Evolutionary conservation across 2,888 invertebrate genomes (phyloP).

Genomic region (Conops quadrifasciatus): DNA sequence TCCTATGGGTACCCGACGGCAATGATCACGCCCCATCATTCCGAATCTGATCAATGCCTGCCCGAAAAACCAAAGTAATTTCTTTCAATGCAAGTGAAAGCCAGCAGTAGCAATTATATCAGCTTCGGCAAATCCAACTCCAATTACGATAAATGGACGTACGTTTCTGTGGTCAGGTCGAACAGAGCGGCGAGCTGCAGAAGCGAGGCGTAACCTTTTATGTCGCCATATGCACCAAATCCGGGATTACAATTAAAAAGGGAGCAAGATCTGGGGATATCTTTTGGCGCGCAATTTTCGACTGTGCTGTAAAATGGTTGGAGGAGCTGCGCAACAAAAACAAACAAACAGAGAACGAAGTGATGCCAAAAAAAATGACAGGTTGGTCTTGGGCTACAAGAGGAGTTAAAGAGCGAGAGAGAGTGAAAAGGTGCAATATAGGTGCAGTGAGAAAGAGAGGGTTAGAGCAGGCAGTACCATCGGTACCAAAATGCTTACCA

Average conservation of each 20-base stretch:
- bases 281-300: conserved; percentile 31
- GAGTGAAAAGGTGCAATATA: background rate
- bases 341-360: background rate
- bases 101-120: background rate
- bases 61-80: too few species aligned
- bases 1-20: too few species aligned
- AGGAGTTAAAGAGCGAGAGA: background rate
- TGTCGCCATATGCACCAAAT: conserved; percentile 25
- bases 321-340: background rate
- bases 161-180: conserved; percentile 19
- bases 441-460: background rate
- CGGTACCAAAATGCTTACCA: too few species aligned
- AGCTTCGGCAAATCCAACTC: conserved; percentile 22
- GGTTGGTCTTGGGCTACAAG: background rate
- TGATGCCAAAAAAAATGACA: background rate
- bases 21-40: too few species aligned
- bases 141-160: conserved; percentile 28
- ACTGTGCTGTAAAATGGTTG: background rate
- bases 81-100: conserved; percentile 10
- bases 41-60: too few species aligned
- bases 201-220: conserved; percentile 7
- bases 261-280: conserved; percentile 18
- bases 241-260: conserved; percentile 39
- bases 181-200: background rate
- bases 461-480: too few species aligned